A percentile compares a stretch with the other conserved stretches of the same genome.
Evolutionary conservation across 92 coral and sea anemone genomes (phyloP).

Genomic region (Zoanthus sociatus): DNA sequence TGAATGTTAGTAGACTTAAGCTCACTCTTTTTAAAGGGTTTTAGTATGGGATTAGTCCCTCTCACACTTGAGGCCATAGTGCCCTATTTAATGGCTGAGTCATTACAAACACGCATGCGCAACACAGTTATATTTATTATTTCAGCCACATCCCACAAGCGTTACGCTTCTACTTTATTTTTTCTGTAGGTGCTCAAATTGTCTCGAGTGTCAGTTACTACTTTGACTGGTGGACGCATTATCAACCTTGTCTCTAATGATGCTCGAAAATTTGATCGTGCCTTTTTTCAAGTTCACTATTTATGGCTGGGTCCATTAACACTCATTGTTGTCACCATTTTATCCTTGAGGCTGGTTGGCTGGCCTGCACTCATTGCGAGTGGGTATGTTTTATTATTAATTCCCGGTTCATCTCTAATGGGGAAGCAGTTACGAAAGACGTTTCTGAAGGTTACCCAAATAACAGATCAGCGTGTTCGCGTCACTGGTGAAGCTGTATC

Average conservation of each 20-base stretch:
- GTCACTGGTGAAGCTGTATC: slow-evolving; percentile 25
- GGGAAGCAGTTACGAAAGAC: neutral
- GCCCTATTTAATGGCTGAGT: too few relatives aligned
- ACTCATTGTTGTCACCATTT: neutral
- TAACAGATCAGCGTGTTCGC: slow-evolving; percentile 39
- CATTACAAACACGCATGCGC: too few relatives aligned
- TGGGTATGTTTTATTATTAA: neutral
- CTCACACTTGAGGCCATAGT: too few relatives aligned
- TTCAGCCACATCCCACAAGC: too few relatives aligned
- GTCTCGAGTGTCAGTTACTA: neutral
- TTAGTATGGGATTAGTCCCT: too few relatives aligned
- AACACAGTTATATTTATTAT: too few relatives aligned
- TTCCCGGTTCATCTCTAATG: slow-evolving; percentile 2
- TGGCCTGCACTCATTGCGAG: slow-evolving; percentile 26
- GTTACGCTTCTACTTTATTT: neutral
- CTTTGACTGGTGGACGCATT: slow-evolving; percentile 10
- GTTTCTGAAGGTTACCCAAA: neutral
- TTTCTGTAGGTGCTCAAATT: slow-evolving; percentile 8
- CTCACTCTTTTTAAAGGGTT: too few relatives aligned
- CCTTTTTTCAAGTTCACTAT: neutral
- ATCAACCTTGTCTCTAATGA: slow-evolving; percentile 40
- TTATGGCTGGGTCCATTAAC: slow-evolving; percentile 8
- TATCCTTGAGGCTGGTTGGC: slow-evolving; percentile 1
- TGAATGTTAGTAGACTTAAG: too few relatives aligned
- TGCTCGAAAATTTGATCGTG: slow-evolving; percentile 5